phyloP scores from a whole-genome alignment of 2,888 invertebrate genomes.

The Pocota personata region DNA sequence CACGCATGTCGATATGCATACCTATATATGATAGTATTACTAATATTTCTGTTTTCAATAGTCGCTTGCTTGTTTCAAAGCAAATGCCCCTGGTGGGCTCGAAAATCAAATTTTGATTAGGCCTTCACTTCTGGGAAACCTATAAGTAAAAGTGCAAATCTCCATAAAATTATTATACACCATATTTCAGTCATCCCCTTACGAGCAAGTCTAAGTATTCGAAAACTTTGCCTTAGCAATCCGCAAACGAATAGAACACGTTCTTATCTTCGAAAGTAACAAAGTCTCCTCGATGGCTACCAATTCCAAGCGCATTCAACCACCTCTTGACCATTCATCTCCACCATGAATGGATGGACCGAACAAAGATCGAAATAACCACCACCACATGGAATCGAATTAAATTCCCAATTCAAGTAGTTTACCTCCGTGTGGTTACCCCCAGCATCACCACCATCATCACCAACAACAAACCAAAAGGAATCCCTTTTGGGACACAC shows the following conservation, averaged over 20 bases:
- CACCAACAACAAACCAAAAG: background rate
- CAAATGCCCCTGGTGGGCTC: too few relatives aligned
- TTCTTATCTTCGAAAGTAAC: background rate
- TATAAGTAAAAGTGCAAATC: too few relatives aligned
- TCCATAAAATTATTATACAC: too few relatives aligned
- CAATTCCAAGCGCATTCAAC: constrained; percentile 1
- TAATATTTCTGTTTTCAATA: too few relatives aligned
- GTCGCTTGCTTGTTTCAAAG: too few relatives aligned
- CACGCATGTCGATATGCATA: too few relatives aligned
- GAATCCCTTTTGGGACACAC: constrained; percentile 20
- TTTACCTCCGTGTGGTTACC: constrained; percentile 44
- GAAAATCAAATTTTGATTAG: too few relatives aligned
- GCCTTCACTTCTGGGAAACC: too few relatives aligned
- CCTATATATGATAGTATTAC: too few relatives aligned
- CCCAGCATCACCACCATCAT: constrained; percentile 1
- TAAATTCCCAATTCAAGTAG: constrained; percentile 58
- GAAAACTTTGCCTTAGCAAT: background rate
- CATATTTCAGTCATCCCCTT: background rate
- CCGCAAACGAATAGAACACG: background rate
- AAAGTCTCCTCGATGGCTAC: constrained; percentile 44
- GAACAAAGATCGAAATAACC: constrained; percentile 27
- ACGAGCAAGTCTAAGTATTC: too few relatives aligned
- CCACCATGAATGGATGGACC: constrained; percentile 29
- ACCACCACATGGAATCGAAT: constrained; percentile 40
- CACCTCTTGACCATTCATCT: constrained; percentile 27